phyloP scores from a whole-genome alignment of 2,113 vertebrate species.

The Lethenteron camtschaticum region DNA sequence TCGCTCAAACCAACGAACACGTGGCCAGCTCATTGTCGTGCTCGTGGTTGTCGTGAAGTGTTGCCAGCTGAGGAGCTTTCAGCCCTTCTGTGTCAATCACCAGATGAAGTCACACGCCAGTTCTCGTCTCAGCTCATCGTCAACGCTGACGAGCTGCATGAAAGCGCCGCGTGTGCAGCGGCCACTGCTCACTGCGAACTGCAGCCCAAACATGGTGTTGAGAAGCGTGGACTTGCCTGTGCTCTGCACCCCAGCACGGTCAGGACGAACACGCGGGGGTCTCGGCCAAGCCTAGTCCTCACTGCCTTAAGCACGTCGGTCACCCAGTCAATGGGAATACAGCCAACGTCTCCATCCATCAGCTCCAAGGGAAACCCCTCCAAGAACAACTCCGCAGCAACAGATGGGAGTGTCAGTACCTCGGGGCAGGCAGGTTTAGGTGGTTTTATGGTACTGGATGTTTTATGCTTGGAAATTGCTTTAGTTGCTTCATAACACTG shows the following conservation, averaged over 20 bases:
- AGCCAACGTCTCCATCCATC: constrained; percentile 32
- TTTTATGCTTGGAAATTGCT: constrained; percentile 11
- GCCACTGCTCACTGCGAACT: constrained; percentile 8
- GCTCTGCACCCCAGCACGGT: constrained; percentile 35
- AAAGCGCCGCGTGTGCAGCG: constrained; percentile 7
- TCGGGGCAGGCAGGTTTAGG: no score
- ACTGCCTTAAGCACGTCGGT: constrained; percentile 26
- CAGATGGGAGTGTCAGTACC: constrained; percentile 10
- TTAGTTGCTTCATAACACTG: constrained; percentile 36
- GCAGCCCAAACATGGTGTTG: constrained; percentile 39
- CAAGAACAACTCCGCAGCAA: constrained; percentile 25
- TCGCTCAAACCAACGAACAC: constrained; percentile 15
- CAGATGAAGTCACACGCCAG: constrained; percentile 15
- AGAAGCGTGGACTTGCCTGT: constrained; percentile 42
- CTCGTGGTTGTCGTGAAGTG: constrained; percentile 9
- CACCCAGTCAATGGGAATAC: constrained; percentile 35
- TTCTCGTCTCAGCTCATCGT: not conserved
- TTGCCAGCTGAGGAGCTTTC: constrained; percentile 3
- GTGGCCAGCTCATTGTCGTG: constrained; percentile 22
- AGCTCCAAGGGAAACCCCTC: constrained; percentile 38
- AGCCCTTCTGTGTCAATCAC: constrained; percentile 7
- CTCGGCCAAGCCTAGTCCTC: constrained; percentile 15
- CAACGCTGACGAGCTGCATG: constrained; percentile 6
- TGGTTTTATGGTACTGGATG: no score
- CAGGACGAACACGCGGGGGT: constrained; percentile 23